Evolutionary conservation across 2,113 vertebrate genomes (phyloP).

Genomic region (Cnemophilus loriae): DNA sequence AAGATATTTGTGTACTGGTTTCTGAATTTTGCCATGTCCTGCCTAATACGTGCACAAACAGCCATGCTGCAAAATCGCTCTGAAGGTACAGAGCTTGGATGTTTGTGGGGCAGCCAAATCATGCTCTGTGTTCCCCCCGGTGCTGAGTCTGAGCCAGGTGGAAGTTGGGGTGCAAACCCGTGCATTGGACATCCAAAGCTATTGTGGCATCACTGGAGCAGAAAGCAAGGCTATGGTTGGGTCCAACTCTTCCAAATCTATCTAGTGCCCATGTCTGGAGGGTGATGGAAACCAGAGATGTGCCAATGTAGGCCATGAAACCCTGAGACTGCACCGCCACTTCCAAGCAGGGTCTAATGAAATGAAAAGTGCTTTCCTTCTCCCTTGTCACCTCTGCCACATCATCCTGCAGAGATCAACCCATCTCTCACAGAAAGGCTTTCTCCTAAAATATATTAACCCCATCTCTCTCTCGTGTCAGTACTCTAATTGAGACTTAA

Average conservation of each 20-base stretch:
- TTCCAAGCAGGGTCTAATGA: not conserved
- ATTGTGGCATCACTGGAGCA: not conserved
- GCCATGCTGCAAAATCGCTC: not conserved
- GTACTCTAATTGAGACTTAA: slow-evolving; percentile 41
- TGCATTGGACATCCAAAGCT: rapidly evolving
- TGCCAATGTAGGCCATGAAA: not conserved
- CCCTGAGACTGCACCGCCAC: not conserved
- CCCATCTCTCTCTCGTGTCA: not conserved
- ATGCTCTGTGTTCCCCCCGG: not conserved
- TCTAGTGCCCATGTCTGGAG: rapidly evolving
- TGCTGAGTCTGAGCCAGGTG: not conserved
- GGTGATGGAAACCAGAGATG: not conserved
- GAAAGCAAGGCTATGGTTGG: not conserved
- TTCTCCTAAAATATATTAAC: slow-evolving; percentile 45
- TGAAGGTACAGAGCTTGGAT: not conserved
- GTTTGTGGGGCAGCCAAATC: not conserved
- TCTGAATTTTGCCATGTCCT: not conserved
- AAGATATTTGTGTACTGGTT: not conserved
- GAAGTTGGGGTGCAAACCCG: not conserved
- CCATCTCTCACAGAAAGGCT: not conserved
- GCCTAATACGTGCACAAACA: not conserved
- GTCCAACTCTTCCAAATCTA: not conserved
- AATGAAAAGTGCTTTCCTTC: slow-evolving; percentile 8
- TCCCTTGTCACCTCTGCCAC: slow-evolving; percentile 16
- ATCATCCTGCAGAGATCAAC: slow-evolving; percentile 7